Conservation (phyloP, 2,797 vertebrate species). For the Oryzias sinensis region DNA sequence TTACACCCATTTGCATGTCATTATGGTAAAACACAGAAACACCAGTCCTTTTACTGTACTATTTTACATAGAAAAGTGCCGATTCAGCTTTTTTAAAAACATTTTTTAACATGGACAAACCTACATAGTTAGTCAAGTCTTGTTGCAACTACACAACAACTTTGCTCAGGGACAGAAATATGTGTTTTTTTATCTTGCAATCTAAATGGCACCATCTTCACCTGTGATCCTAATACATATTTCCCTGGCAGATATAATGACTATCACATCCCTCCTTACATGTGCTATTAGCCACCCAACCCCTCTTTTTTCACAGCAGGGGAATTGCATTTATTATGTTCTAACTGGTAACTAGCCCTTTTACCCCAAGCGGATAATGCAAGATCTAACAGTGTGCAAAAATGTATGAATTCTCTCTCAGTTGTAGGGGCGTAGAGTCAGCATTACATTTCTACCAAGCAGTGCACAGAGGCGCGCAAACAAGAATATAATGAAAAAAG, state of each 20-base stretch:
- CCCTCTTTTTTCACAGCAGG: slow-evolving; percentile 66
- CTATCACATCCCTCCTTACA: slow-evolving; percentile 37
- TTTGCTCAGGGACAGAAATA: background rate
- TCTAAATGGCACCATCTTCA: slow-evolving; percentile 39
- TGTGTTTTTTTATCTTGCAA: slow-evolving; percentile 5
- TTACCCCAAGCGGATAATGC: slow-evolving; percentile 49
- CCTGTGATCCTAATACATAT: slow-evolving; percentile 51
- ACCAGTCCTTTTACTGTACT: background rate
- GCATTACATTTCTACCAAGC: slow-evolving; percentile 53
- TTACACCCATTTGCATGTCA: slow-evolving; percentile 60
- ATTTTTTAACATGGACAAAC: no score
- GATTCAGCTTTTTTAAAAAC: no score
- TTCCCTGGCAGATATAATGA: slow-evolving; percentile 43
- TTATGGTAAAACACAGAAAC: slow-evolving; percentile 16
- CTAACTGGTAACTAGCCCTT: slow-evolving; percentile 50
- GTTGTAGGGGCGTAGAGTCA: slow-evolving; percentile 52
- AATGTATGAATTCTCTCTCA: slow-evolving; percentile 48
- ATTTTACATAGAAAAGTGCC: no score
- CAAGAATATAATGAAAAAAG: slow-evolving; percentile 74
- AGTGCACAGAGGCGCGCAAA: slow-evolving; percentile 60
- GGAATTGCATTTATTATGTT: slow-evolving; percentile 60
- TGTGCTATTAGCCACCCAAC: slow-evolving; percentile 68
- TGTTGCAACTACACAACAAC: no score
- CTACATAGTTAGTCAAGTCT: no score
- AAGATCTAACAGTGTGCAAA: slow-evolving; percentile 37